phyloP scores from a whole-genome alignment of 2,888 invertebrate genomes.

The Drosophila neotestacea region DNA sequence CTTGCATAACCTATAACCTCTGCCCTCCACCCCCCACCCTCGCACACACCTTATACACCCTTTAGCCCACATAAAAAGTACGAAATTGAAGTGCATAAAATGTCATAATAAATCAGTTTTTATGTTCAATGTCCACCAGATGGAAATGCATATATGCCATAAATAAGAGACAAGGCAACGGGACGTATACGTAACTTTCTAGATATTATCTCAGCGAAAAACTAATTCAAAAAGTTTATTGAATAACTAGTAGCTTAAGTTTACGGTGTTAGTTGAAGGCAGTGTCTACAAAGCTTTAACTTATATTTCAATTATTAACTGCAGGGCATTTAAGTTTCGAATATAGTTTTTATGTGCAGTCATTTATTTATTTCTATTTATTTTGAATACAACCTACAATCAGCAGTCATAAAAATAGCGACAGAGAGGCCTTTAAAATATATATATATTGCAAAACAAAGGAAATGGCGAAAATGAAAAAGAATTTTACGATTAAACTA shows the following conservation, averaged over 20 bases:
- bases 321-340: background rate
- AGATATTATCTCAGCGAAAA: background rate
- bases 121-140: conserved; percentile 27
- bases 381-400: background rate
- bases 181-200: conserved; percentile 8
- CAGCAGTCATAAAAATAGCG: background rate
- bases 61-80: background rate
- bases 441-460: background rate
- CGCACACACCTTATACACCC: too few relatives aligned
- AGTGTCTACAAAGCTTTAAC: background rate
- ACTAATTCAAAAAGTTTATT: conserved; percentile 2
- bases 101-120: conserved; percentile 56
- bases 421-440: conserved; percentile 4
- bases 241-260: background rate
- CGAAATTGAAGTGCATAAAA: conserved; percentile 35
- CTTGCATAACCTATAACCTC: conserved; percentile 23
- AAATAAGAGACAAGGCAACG: conserved; percentile 19
- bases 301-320: background rate
- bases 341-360: background rate
- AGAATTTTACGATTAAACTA: conserved; percentile 3
- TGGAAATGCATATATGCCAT: conserved; percentile 28
- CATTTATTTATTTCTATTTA: background rate
- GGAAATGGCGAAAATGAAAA: background rate
- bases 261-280: background rate
- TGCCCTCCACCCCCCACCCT: too few relatives aligned